phyloP scores from a whole-genome alignment of 1,140 invertebrate genomes.

The Telenomus remus region DNA sequence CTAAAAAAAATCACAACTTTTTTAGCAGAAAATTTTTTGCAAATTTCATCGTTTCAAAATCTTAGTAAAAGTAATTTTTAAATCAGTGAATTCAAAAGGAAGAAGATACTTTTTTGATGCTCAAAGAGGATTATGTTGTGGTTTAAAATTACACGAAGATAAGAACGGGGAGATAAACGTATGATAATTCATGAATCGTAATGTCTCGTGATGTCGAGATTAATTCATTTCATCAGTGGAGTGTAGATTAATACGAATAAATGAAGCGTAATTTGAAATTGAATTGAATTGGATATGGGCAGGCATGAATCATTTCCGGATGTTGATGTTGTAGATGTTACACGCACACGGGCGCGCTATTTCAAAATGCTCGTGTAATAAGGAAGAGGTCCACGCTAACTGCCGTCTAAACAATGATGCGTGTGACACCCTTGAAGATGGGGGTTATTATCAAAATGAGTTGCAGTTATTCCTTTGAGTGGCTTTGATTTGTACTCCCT shows the following conservation, averaged over 20 bases:
- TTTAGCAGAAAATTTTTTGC: too few species aligned
- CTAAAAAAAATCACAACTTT: neutral
- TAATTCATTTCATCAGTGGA: slow-evolving; percentile 29
- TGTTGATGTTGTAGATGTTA: slow-evolving; percentile 40
- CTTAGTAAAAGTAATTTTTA: too few species aligned
- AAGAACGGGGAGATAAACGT: neutral
- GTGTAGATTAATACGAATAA: slow-evolving; percentile 26
- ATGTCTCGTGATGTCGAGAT: neutral
- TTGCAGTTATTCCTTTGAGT: slow-evolving; percentile 73
- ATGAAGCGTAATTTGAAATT: slow-evolving; percentile 40
- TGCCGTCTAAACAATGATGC: slow-evolving; percentile 61
- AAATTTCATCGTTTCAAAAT: too few species aligned
- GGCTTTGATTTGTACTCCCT: slow-evolving; percentile 67
- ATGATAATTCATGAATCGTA: neutral
- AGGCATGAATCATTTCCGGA: slow-evolving; percentile 53
- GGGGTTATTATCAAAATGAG: slow-evolving; percentile 74
- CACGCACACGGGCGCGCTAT: slow-evolving; percentile 18
- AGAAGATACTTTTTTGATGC: too few species aligned
- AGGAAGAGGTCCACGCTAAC: slow-evolving; percentile 64
- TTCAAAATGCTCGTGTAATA: slow-evolving; percentile 60
- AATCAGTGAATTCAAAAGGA: too few species aligned
- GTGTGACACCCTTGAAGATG: slow-evolving; percentile 72
- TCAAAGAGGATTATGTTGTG: too few species aligned
- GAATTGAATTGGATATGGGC: slow-evolving; percentile 49
- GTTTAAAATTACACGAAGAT: too few species aligned